A percentile compares a stretch with the other conserved stretches of the same genome.
Evolutionary conservation across 1,140 invertebrate species (phyloP).

Genomic region (Triops cancriformis): DNA sequence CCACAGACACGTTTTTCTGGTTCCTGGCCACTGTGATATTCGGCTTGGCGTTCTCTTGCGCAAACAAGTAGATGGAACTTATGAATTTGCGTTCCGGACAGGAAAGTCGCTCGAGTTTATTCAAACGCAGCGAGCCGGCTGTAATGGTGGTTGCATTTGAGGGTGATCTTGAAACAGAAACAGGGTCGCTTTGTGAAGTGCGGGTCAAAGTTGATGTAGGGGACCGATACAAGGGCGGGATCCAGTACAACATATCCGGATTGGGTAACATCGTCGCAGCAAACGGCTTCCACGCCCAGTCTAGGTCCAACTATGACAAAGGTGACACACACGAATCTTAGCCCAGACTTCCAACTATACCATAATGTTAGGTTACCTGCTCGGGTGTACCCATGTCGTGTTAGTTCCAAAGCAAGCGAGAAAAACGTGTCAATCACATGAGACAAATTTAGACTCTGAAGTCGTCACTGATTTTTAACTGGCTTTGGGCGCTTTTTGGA

Average conservation of each 20-base stretch:
- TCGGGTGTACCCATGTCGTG: background rate
- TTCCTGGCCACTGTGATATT: background rate
- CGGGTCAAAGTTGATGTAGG: slow-evolving; percentile 17
- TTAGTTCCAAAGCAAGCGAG: background rate
- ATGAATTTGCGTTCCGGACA: background rate
- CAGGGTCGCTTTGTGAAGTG: background rate
- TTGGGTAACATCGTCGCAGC: slow-evolving; percentile 19
- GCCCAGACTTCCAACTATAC: too few species aligned
- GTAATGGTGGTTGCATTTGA: background rate
- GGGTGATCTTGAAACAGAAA: background rate
- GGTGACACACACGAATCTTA: background rate
- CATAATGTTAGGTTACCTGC: background rate
- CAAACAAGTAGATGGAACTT: background rate
- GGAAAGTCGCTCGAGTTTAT: background rate
- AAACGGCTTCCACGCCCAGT: slow-evolving; percentile 21
- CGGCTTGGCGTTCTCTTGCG: background rate
- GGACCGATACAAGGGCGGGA: slow-evolving; percentile 10
- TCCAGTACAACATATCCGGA: slow-evolving; percentile 17
- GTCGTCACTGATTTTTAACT: background rate
- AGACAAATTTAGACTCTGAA: background rate
- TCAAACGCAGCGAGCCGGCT: background rate
- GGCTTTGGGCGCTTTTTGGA: background rate
- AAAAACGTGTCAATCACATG: background rate
- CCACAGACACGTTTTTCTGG: background rate
- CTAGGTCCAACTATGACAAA: background rate